Conservation (phyloP, 2,888 invertebrate species). For the Synergus japonicus region DNA sequence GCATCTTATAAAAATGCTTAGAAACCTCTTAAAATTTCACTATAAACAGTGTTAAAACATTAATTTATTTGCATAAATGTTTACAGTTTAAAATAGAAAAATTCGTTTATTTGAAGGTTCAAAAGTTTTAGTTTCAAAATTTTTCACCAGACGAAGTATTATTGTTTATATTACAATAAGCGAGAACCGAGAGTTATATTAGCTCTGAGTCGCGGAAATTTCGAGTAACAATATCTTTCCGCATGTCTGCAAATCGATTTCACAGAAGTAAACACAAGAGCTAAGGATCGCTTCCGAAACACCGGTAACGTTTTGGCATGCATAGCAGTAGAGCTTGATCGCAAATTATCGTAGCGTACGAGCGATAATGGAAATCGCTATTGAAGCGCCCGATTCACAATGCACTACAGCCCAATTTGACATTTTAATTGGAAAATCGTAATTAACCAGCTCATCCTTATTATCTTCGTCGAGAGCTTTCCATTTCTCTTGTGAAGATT, state of each 20-base stretch:
- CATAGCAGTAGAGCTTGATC: constrained; percentile 52
- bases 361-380: constrained; percentile 73
- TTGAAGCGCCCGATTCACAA: constrained; percentile 67
- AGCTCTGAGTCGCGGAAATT: background rate
- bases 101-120: no score
- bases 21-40: no score
- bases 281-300: constrained; percentile 10
- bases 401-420: constrained; percentile 62
- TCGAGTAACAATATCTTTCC: constrained; percentile 20
- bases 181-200: background rate
- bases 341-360: constrained; percentile 70
- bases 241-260: constrained; percentile 19
- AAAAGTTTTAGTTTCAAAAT: no score
- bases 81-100: no score
- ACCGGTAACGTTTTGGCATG: constrained; percentile 16
- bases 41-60: no score
- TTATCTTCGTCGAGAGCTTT: constrained; percentile 52
- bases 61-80: no score
- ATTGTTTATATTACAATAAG: no score
- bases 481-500: background rate
- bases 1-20: no score
- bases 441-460: constrained; percentile 64
- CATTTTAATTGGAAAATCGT: constrained; percentile 70
- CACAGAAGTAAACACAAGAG: constrained; percentile 6
- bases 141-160: no score